Percentiles rank a stretch among this genome's conserved stretches.
These are phyloP conservation scores for Spea bombifrons DNA, from an alignment of 2,113 vertebrate genomes.

Conservation along the genomic window DNA sequence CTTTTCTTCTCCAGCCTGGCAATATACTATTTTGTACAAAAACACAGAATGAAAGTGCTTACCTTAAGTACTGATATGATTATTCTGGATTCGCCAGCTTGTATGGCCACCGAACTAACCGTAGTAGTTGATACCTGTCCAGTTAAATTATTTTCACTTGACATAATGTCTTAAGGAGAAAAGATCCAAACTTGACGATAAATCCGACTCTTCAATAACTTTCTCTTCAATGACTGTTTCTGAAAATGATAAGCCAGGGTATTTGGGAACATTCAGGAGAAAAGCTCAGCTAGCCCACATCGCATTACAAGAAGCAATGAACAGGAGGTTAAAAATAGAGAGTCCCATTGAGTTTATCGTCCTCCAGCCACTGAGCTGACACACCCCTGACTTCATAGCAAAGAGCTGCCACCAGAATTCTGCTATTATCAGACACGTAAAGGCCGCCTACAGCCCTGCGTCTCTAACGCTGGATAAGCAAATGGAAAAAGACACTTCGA, in stretches of 20 bases:
- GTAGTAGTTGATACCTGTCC: constrained; percentile 68
- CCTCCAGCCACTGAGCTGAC: constrained; percentile 64
- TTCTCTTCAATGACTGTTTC: constrained; percentile 51
- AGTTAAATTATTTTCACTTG: constrained; percentile 54
- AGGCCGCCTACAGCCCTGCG: constrained; percentile 51
- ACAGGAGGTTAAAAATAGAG: constrained; percentile 86
- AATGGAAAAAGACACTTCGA: constrained; percentile 52
- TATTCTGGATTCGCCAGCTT: constrained; percentile 76
- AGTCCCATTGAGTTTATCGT: constrained; percentile 79
- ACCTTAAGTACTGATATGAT: constrained; percentile 80
- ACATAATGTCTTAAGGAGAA: constrained; percentile 59
- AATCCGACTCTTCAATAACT: constrained; percentile 3
- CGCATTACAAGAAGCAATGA: constrained; percentile 72
- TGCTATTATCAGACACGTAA: constrained; percentile 59
- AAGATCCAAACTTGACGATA: constrained; percentile 41
- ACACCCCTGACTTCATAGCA: constrained; percentile 76
- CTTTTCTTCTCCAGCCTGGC: too few species aligned
- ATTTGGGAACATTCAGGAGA: constrained; percentile 63
- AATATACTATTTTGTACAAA: too few species aligned
- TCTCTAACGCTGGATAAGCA: constrained; percentile 52
- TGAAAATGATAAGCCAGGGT: constrained; percentile 50
- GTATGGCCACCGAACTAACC: constrained; percentile 78
- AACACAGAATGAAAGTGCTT: constrained; percentile 50
- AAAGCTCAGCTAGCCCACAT: constrained; percentile 62
- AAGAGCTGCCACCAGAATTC: constrained; percentile 61